A percentile compares a stretch with the other conserved stretches of the same genome.
phyloP scores from a whole-genome alignment of 2,113 vertebrate genomes.

The Sturnus vulgaris region DNA sequence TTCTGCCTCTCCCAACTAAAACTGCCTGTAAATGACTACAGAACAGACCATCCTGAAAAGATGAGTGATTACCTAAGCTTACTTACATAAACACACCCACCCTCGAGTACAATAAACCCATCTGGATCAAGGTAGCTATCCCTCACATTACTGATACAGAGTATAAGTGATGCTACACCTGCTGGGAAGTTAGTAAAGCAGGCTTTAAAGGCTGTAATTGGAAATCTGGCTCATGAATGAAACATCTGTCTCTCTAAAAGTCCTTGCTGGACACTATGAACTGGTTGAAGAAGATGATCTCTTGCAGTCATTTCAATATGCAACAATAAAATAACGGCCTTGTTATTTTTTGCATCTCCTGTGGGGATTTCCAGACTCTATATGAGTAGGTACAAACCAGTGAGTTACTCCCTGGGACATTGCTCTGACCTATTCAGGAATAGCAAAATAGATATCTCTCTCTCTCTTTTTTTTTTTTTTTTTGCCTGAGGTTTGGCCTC shows the following conservation, averaged over 20 bases:
- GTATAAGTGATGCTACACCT: background rate
- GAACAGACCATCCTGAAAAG: background rate
- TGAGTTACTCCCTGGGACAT: fast-evolving
- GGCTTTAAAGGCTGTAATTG: background rate
- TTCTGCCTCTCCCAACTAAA: background rate
- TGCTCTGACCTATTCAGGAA: background rate
- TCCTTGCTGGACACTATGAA: background rate
- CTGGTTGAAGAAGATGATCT: background rate
- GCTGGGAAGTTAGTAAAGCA: background rate
- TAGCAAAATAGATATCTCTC: fast-evolving
- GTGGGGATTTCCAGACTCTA: background rate
- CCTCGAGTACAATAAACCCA: background rate
- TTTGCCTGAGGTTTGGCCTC: background rate
- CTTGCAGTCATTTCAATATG: background rate
- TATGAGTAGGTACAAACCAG: background rate
- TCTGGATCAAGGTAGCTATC: background rate
- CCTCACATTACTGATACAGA: background rate
- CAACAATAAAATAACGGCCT: background rate
- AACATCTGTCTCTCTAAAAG: background rate
- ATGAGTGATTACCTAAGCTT: background rate
- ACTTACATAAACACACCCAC: background rate
- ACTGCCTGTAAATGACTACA: background rate
- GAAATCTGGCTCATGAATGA: background rate
- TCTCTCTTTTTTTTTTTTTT: too few species aligned
- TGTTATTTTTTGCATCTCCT: background rate